Conservation (phyloP, 2,888 invertebrate species). For the Drosophila gaucha region DNA sequence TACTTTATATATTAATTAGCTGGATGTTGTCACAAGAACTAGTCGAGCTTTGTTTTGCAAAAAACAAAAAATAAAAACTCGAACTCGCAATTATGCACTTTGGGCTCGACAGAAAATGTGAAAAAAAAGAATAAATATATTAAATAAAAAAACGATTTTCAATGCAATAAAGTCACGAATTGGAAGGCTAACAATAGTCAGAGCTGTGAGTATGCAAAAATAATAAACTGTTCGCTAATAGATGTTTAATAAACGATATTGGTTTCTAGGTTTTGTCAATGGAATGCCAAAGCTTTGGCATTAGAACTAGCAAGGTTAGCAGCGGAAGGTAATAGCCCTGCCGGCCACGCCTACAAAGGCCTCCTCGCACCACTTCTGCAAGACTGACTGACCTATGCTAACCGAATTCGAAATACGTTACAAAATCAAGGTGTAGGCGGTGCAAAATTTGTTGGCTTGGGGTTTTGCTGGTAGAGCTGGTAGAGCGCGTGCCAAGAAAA, state of each 20-base stretch:
- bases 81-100: constrained; percentile 28
- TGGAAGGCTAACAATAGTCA: constrained; percentile 36
- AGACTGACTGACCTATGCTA: constrained; percentile 73
- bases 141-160: not conserved
- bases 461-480: not conserved
- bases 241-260: constrained; percentile 46
- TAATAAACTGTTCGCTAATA: constrained; percentile 47
- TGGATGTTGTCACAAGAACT: constrained; percentile 34
- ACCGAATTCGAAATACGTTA: constrained; percentile 65
- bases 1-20: constrained; percentile 14
- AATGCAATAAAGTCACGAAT: constrained; percentile 23
- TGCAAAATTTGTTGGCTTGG: constrained; percentile 1
- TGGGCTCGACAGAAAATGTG: constrained; percentile 10
- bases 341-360: constrained; percentile 9
- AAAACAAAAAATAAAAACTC: not conserved
- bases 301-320: constrained; percentile 69
- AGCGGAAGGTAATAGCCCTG: constrained; percentile 50
- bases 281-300: constrained; percentile 61
- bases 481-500: constrained; percentile 73
- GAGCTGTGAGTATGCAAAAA: constrained; percentile 50
- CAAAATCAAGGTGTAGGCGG: constrained; percentile 56
- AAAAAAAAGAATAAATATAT: constrained; percentile 4
- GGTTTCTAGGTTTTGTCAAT: constrained; percentile 50
- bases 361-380: not conserved
- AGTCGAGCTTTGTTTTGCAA: constrained; percentile 12